phyloP scores from a whole-genome alignment of 2,888 invertebrate genomes.

The Scaptomyza parva region DNA sequence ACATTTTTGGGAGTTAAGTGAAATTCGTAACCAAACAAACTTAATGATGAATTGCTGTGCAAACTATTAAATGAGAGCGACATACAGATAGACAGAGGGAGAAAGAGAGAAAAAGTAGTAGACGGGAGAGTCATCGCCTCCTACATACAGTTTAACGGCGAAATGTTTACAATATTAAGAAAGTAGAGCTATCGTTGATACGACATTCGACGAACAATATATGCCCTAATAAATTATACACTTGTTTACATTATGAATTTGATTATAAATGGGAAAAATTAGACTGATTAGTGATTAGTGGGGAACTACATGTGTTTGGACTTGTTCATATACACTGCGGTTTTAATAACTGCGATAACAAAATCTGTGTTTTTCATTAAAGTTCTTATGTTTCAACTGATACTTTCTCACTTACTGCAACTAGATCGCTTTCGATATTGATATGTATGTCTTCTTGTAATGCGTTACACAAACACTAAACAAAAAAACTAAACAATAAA shows the following conservation, averaged over 20 bases:
- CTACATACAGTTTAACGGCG: conserved; percentile 16
- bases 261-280: background rate
- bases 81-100: conserved; percentile 1
- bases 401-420: conserved; percentile 1
- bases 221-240: conserved; percentile 4
- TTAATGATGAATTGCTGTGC: conserved; percentile 49
- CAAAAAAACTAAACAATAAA: background rate
- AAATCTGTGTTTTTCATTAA: background rate
- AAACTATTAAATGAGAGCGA: conserved; percentile 20
- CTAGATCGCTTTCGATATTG: background rate
- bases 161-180: conserved; percentile 44
- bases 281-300: background rate
- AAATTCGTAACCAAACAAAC: conserved; percentile 46
- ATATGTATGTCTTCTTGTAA: background rate
- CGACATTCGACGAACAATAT: conserved; percentile 1
- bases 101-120: conserved; percentile 12
- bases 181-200: conserved; percentile 8
- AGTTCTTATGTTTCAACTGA: background rate
- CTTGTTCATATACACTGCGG: background rate
- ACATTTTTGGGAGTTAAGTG: conserved; percentile 42
- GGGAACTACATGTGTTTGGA: background rate
- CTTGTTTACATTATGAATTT: background rate
- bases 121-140: conserved; percentile 21
- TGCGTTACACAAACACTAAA: conserved; percentile 1
- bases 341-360: background rate